Base-by-base conservation (phyloP, 1,140 invertebrate genomes). In the Thaumatotibia leucotreta region DNA sequence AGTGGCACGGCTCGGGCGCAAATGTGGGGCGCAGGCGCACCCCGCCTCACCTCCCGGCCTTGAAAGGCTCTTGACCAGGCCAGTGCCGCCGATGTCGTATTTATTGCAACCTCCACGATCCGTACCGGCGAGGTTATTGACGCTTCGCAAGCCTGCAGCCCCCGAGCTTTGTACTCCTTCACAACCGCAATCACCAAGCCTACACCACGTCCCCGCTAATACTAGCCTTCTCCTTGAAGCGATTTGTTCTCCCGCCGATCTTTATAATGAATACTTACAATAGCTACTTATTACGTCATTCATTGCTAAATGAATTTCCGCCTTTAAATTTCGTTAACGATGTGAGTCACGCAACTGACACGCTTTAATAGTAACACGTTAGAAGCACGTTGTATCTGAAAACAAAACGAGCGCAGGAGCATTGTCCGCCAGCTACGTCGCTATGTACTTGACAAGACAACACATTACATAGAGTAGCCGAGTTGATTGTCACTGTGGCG, bases 1-100 rank as follows among this genome's bases (percentile, higher is more conserved):
- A 83, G 79, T 77, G 76, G 76, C 58, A 62, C 52, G 52, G 65
- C 45, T 61, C 63, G 39, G 68, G 75, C 72, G 79, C 77, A 84
- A 77, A 88, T 84, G 77, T 86, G 79, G 82, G 82, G 77, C 80
- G 84, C 74, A 61, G 54, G 65, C 68, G 64, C 69, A 82, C 85
- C 86, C 86, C 86, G 80, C 84, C 81, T 84, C 83, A 80, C 83
- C 84, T 87, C 85, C 81, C 81, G 85, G 83, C 88, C 88, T 90
- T 90, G 88, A 90, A 89, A 90, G 88, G 86, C 85, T 89, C 88
- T 89, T 90, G 88, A 90, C 88, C 88, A 90, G 84, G 75, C 83
- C 86, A 85, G 72, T 76, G 79, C 72, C 84, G 84, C 74, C 83
- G 86, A 81, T 88, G 84, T 86, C 80, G 86, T 90, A 90, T 89